These are phyloP conservation scores for Hemiscyllium ocellatum DNA, from an alignment of 2,113 vertebrate species.

Conservation along the genomic window DNA sequence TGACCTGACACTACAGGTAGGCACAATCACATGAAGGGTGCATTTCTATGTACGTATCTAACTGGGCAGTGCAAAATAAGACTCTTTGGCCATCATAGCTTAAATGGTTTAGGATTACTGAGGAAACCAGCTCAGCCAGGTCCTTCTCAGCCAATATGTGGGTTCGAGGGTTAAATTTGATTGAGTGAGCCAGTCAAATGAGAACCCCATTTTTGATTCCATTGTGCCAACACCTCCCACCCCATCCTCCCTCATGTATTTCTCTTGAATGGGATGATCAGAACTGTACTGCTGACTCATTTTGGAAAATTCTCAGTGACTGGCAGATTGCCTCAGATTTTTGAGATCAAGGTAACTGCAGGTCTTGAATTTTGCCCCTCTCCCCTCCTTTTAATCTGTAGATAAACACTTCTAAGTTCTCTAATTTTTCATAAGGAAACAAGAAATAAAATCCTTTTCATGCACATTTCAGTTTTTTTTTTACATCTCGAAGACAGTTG, in stretches of 20 bases:
- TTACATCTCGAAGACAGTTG: not conserved
- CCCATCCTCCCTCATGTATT: not conserved
- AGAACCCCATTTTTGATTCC: not conserved
- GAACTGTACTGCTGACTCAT: not conserved
- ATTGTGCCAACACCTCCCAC: not conserved
- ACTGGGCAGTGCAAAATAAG: not conserved
- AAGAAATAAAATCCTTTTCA: not conserved
- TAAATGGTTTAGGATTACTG: not conserved
- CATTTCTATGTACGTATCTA: not conserved
- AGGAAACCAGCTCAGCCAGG: not conserved
- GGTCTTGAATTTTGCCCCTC: not conserved
- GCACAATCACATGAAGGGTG: not conserved
- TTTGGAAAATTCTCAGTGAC: not conserved
- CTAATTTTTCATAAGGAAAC: not conserved
- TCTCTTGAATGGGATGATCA: not conserved
- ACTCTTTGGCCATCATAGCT: not conserved
- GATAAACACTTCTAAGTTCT: not conserved
- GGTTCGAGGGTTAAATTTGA: not conserved
- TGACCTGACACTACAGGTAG: slow-evolving; percentile 86
- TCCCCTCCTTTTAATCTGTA: not conserved
- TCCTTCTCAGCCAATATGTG: not conserved
- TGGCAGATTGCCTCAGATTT: not conserved
- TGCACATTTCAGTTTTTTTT: not conserved
- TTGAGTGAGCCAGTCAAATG: not conserved
- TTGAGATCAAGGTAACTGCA: not conserved